Base-by-base conservation (phyloP, 2,113 vertebrate species). In the Gnathonemus longibarbis region DNA sequence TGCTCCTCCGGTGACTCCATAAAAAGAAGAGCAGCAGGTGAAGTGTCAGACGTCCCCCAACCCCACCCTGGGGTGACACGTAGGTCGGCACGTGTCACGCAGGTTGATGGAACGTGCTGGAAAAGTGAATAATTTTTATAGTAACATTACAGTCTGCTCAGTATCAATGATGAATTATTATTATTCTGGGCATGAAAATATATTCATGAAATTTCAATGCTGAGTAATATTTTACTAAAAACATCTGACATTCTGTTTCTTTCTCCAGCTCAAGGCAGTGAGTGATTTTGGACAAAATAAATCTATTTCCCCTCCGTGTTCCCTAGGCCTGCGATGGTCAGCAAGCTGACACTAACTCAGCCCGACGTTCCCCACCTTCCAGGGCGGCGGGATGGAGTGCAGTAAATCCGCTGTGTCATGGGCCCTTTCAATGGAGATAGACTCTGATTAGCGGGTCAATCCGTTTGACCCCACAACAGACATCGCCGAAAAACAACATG, bases 201-300 rank as follows among this genome's bases (percentile, higher is more conserved):
- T 96, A 96, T 96, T 96, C 95, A 96, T 96, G 95, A 96, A 96
- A 95, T 96, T 94, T 95, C 95, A 95, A 95, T 95, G 95, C 96
- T 94, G 95, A 91, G 95, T 93, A 93, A 96, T 96, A 94, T 95
- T 96, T 96, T 95, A 95, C 95, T 91, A 93, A 93, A 93, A 92
- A 92, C 92, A 95, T 92, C 85, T 95, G 95, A 95, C 95, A 95
- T 92, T 88, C 93, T 92, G 94, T 96, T 95, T 92, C 92, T 96
- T 95, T 95, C 94, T 93, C 93, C 93, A 92, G 93, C 94, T 93
- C 91, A 91, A 89, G 90, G 90, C 93, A 91, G 89, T 90, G 92
- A 91, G 92, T 95, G 95, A 94, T 94, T 96, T 95, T 94, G 94
- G 94, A 27, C 93, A 94, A 95, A 94, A 95, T 95, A 95, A 95